Percentiles rank a stretch among this genome's conserved stretches.
Evolutionary conservation across 2,888 invertebrate species (phyloP).

Genomic region (Melieria omissa): DNA sequence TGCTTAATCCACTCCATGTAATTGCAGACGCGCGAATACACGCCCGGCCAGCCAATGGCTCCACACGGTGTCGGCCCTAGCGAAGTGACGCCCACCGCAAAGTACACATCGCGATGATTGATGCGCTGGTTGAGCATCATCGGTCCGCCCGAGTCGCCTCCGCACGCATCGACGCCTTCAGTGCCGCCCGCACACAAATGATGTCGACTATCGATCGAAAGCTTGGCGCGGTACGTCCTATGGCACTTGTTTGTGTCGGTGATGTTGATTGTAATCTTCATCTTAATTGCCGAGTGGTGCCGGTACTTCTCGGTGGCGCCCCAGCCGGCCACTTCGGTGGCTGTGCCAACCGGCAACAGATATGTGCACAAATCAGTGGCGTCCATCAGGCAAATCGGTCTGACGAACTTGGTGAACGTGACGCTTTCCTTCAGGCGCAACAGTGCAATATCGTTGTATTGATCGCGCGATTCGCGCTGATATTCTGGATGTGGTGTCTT

Average conservation of each 20-base stretch:
- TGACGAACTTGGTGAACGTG: slow-evolving; percentile 69
- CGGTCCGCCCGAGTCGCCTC: slow-evolving; percentile 74
- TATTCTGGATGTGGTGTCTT: slow-evolving; percentile 74
- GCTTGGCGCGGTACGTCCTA: slow-evolving; percentile 67
- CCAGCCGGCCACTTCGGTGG: slow-evolving; percentile 73
- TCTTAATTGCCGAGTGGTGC: slow-evolving; percentile 68
- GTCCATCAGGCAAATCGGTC: slow-evolving; percentile 72
- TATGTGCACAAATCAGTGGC: slow-evolving; percentile 48
- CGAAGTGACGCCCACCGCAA: slow-evolving; percentile 72
- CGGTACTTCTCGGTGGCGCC: slow-evolving; percentile 70
- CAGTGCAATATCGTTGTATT: slow-evolving; percentile 78
- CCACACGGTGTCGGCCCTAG: slow-evolving; percentile 74
- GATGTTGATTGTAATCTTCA: slow-evolving; percentile 68
- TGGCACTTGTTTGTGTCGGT: slow-evolving; percentile 68
- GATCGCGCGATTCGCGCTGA: slow-evolving; percentile 69
- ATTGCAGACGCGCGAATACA: slow-evolving; percentile 71
- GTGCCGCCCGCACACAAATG: slow-evolving; percentile 73
- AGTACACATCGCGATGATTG: slow-evolving; percentile 68
- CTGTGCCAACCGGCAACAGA: slow-evolving; percentile 61
- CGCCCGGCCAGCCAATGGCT: slow-evolving; percentile 71
- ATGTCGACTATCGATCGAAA: slow-evolving; percentile 66
- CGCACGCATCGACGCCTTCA: slow-evolving; percentile 68
- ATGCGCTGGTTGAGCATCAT: slow-evolving; percentile 66
- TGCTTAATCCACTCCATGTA: slow-evolving; percentile 71
- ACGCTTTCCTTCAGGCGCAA: slow-evolving; percentile 72